Evolutionary conservation across 2,888 invertebrate genomes (phyloP), one percentile per base, ranked within the genome.

Genomic region (Eupithecia abbreviata): DNA sequence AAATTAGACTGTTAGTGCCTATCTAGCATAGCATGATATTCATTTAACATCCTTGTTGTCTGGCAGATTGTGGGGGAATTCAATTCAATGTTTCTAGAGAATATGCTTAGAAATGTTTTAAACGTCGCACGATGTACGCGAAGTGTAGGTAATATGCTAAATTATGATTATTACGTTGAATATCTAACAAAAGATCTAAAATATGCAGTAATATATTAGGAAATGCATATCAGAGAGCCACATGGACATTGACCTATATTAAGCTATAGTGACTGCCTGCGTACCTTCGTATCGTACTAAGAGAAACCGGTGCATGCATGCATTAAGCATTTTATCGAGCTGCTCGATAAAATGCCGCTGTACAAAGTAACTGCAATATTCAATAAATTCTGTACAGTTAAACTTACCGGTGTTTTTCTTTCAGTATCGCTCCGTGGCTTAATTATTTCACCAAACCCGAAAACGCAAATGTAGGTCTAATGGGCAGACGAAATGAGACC

Each of bases 331-430:
- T 62, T 10, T 62, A 62, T 58, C 10, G 62, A 62, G 18, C 62
- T 62, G 30, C 62, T 62, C 10, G 12, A 30, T 30, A 30, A 30
- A 30, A 30, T 30, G 62, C 30, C 62, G 12, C 62, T 10, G 62
- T 62, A 62, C 62, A 62, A 58, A 10, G 58, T 58, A 55, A 58
- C 55, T 30, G 18, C 3, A 62, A 30, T 4, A 62, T 62, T 62
- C 10, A 62, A 62, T 62, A 12, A 10, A 30, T 62, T 10, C 18
- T 62, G 62, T 62, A 62, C 62, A 62, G 30, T 12, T 62, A 51
- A 68, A 73, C 77, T 79, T 71, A 79, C 79, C 73, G 71, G 71
- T 77, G 51, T 74, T 30, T 72, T 69, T 72, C 12, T 65, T 67
- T 55, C 15, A 55, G 41, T 73, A 51, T 42, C 71, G n/a, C 66